phyloP scores from a whole-genome alignment of 2,797 vertebrate genomes.

The Anisognathus igniventris region DNA sequence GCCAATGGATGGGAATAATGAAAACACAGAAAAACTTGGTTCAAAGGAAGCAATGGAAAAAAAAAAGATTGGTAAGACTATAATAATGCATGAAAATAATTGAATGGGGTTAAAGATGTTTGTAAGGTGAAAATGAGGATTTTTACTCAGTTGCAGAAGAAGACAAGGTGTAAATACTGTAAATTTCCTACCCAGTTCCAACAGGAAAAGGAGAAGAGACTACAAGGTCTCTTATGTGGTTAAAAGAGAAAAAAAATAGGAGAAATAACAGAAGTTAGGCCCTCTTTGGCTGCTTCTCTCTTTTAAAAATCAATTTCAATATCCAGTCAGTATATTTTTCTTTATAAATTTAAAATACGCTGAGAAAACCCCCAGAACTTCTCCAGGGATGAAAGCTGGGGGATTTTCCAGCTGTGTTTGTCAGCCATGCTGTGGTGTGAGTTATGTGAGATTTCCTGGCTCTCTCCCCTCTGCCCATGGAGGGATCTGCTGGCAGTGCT shows the following conservation, averaged over 20 bases:
- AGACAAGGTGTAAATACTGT: neutral
- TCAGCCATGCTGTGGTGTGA: neutral
- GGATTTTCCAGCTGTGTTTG: neutral
- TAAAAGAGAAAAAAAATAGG: neutral
- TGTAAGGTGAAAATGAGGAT: neutral
- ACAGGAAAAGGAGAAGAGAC: neutral
- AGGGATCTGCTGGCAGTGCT: neutral
- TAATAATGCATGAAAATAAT: neutral
- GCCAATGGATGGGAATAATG: neutral
- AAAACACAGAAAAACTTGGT: neutral
- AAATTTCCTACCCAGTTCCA: neutral
- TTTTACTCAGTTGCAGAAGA: neutral
- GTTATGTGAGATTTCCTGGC: neutral
- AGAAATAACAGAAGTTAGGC: neutral
- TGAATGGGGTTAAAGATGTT: neutral
- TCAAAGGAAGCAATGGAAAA: neutral
- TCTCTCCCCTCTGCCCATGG: neutral
- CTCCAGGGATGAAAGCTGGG: neutral
- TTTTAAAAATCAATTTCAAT: neutral
- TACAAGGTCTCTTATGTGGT: neutral
- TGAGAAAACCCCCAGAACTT: rapidly evolving
- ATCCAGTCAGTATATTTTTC: neutral
- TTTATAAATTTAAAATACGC: neutral
- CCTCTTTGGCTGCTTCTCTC: neutral
- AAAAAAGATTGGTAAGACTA: neutral